A percentile compares a stretch with the other conserved stretches of the same genome.
Evolutionary conservation across 1,140 invertebrate species (phyloP).

Genomic region (Gryon sp.): DNA sequence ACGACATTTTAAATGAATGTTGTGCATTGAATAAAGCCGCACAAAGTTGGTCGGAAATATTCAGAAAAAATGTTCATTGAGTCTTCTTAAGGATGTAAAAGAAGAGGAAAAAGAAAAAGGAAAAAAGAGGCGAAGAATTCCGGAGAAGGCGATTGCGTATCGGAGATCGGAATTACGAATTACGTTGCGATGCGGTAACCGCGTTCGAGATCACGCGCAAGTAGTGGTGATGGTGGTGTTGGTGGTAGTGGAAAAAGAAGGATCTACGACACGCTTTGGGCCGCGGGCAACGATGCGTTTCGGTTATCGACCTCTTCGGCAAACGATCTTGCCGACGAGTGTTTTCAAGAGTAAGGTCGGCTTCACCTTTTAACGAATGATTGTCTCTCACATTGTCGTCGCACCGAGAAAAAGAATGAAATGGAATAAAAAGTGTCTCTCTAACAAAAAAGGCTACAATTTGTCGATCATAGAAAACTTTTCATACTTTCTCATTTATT

Average conservation of each 20-base stretch:
- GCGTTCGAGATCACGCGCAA: conserved; percentile 4
- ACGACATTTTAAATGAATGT: too few relatives aligned
- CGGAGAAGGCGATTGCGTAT: conserved; percentile 29
- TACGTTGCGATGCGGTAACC: conserved; percentile 53
- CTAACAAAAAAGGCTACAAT: conserved; percentile 21
- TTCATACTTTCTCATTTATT: conserved; percentile 23
- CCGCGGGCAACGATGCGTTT: conserved; percentile 76
- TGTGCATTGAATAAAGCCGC: too few relatives aligned
- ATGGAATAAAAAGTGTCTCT: not conserved
- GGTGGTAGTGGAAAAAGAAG: conserved; percentile 53
- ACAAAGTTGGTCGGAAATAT: not conserved
- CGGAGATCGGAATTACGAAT: conserved; percentile 55
- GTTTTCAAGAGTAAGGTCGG: conserved; percentile 68
- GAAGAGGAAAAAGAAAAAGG: too few relatives aligned
- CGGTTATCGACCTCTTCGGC: conserved; percentile 76
- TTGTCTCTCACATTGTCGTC: conserved; percentile 6
- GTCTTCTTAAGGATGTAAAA: too few relatives aligned
- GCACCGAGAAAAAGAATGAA: not conserved
- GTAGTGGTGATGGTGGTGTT: too few relatives aligned
- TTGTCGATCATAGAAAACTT: conserved; percentile 11
- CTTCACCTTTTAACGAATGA: conserved; percentile 54
- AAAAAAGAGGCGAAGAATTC: conserved; percentile 14
- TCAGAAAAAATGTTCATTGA: conserved; percentile 10
- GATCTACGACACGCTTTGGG: conserved; percentile 71
- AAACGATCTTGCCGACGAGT: conserved; percentile 60